Percentiles rank a stretch among this genome's conserved stretches.
These are phyloP conservation scores for Capreolus pygargus DNA, from an alignment of 2,113 vertebrate species.

Conservation along the genomic window DNA sequence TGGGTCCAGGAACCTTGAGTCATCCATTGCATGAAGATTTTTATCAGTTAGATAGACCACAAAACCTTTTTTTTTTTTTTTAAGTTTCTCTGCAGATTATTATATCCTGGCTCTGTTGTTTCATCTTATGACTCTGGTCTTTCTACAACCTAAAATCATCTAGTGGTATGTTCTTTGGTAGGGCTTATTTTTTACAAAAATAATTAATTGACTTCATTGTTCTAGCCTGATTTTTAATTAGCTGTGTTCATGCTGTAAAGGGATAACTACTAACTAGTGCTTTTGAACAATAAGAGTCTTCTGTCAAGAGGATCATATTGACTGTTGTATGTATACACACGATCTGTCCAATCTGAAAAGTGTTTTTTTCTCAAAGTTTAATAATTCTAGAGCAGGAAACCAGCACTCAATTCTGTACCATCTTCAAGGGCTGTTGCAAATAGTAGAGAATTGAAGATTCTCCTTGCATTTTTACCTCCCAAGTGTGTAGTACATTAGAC, in stretches of 20 bases:
- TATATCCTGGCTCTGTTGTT: not conserved
- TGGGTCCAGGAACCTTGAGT: not conserved
- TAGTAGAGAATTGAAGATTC: not conserved
- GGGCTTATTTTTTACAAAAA: not conserved
- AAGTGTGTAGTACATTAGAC: not conserved
- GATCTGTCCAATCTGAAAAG: not conserved
- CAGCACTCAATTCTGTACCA: not conserved
- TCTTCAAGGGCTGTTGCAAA: not conserved
- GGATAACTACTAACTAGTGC: not conserved
- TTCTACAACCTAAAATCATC: not conserved
- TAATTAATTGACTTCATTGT: not conserved
- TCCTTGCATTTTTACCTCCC: not conserved
- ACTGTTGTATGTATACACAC: not conserved
- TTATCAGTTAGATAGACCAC: not conserved
- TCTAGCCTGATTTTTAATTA: not conserved
- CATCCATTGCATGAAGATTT: not conserved
- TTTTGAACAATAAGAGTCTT: not conserved
- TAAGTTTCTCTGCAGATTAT: not conserved
- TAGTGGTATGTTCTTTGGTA: not conserved
- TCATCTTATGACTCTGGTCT: not conserved
- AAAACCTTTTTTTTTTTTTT: not conserved
- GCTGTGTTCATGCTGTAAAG: not conserved
- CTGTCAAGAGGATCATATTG: not conserved
- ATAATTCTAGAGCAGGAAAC: not conserved
- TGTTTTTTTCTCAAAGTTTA: not conserved